Conservation (phyloP, 1,140 invertebrate genomes). For the Orchestia grillus region DNA sequence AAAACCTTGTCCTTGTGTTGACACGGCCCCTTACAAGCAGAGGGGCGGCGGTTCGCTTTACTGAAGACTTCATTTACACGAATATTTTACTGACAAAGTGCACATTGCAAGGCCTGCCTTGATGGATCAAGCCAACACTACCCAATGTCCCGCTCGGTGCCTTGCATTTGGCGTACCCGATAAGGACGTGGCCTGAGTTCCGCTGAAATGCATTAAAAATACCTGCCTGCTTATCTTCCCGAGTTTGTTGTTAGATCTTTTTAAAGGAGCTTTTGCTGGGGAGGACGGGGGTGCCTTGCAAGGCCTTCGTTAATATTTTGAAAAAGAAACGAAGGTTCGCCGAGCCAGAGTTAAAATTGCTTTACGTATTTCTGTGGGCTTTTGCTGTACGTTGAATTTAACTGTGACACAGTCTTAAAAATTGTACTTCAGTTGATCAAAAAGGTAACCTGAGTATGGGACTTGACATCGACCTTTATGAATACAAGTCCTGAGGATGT, state of each 20-base stretch:
- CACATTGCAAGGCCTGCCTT: neutral
- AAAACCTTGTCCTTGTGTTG: neutral
- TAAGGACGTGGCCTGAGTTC: neutral
- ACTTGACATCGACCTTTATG: neutral
- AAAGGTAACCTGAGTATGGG: neutral
- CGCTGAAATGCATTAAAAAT: neutral
- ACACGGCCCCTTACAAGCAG: neutral
- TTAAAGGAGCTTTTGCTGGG: neutral
- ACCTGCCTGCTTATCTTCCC: neutral
- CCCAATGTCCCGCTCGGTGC: neutral
- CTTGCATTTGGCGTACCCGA: neutral
- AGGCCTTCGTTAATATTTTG: neutral
- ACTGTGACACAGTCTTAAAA: neutral
- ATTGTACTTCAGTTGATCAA: neutral
- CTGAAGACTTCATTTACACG: neutral
- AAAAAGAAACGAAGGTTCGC: neutral
- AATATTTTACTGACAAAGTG: neutral
- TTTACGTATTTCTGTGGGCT: neutral
- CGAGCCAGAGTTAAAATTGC: neutral
- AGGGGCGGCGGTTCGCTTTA: neutral
- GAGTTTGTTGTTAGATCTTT: neutral
- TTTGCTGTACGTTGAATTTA: neutral
- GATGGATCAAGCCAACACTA: conserved; percentile 1
- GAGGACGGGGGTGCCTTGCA: neutral
- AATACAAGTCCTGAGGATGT: neutral